A percentile compares a stretch with the other conserved stretches of the same genome.
Evolutionary conservation across 2,888 invertebrate species (phyloP).

Genomic region (Dorcus hopei): DNA sequence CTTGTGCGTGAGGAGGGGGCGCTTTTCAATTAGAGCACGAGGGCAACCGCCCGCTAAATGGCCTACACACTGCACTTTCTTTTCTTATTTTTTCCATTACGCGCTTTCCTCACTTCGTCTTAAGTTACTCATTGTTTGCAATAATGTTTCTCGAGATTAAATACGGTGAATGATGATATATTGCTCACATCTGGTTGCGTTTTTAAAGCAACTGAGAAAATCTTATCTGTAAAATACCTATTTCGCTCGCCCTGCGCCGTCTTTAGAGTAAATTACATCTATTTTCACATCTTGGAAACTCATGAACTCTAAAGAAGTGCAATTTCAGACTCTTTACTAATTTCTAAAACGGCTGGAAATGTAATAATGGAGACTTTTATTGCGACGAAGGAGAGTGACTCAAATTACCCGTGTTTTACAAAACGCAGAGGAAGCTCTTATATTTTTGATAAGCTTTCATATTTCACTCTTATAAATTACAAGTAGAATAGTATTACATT

Average conservation of each 20-base stretch:
- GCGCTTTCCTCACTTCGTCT: background rate
- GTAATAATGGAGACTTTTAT: background rate
- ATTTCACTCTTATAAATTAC: too few relatives aligned
- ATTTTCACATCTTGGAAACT: background rate
- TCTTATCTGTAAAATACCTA: background rate
- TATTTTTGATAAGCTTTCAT: too few relatives aligned
- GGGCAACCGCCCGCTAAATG: constrained; percentile 19
- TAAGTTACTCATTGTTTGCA: constrained; percentile 2
- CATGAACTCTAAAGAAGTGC: background rate
- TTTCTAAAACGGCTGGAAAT: background rate
- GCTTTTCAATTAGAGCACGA: constrained; percentile 21
- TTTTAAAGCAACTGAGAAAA: background rate
- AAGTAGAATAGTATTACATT: too few relatives aligned
- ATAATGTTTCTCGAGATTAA: constrained; percentile 9
- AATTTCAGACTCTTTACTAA: background rate
- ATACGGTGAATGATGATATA: constrained; percentile 3
- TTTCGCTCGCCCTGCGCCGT: background rate
- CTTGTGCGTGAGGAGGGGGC: constrained; percentile 14
- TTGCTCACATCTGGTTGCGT: background rate
- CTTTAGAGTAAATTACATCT: background rate
- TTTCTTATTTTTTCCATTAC: constrained; percentile 9
- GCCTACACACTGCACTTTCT: constrained; percentile 10
- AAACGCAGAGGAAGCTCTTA: too few relatives aligned
- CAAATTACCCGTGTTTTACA: background rate
- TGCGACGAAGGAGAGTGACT: background rate